Percentiles rank a stretch among this genome's conserved stretches.
Conservation (phyloP, 2,797 vertebrate genomes). For the Rhodeus uyekii region DNA sequence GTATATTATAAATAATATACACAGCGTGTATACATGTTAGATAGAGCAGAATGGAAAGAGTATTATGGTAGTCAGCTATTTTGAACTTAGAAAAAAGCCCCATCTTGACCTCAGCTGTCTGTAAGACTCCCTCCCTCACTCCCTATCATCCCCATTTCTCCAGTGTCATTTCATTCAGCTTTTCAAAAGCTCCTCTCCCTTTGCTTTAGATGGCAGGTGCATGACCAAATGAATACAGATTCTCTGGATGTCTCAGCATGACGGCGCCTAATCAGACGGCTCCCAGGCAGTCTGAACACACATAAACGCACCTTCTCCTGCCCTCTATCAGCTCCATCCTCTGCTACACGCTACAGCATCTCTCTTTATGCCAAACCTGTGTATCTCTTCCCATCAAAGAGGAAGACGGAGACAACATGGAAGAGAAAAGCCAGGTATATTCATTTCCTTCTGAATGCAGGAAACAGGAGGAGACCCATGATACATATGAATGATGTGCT, state of each 20-base stretch:
- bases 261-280: constrained; percentile 21
- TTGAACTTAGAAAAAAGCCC: not conserved
- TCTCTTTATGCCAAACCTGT: not conserved
- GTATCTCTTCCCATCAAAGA: not conserved
- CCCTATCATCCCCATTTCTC: not conserved
- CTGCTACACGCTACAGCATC: not conserved
- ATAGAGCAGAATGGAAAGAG: not conserved
- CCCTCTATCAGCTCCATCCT: constrained; percentile 19
- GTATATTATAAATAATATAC: too few species aligned
- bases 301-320: constrained; percentile 25
- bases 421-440: not conserved
- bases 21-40: not conserved
- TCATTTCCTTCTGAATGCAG: not conserved
- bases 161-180: constrained; percentile 35
- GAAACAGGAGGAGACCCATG: constrained; percentile 10
- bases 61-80: not conserved
- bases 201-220: constrained; percentile 33
- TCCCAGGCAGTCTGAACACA: constrained; percentile 39
- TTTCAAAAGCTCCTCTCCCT: constrained; percentile 1
- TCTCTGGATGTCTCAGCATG: constrained; percentile 36
- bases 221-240: constrained; percentile 49
- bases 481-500: not conserved
- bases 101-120: constrained; percentile 50
- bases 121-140: not conserved
- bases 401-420: not conserved